Evolutionary conservation across 2,888 invertebrate species (phyloP).

Genomic region (Platypus cylindrus): DNA sequence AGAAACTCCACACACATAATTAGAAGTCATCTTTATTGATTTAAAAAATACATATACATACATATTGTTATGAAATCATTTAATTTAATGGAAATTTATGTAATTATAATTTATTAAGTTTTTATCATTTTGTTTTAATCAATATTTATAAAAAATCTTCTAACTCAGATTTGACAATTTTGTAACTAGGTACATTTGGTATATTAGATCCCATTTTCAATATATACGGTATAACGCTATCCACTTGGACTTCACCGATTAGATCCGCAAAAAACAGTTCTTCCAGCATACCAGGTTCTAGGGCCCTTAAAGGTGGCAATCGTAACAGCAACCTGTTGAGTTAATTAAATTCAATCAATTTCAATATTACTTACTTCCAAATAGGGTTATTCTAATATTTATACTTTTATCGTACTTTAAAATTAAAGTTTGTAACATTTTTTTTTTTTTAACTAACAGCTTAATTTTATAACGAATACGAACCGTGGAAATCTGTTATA

Average conservation of each 20-base stretch:
- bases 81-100: no score
- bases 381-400: no score
- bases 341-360: no score
- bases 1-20: no score
- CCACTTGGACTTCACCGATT: conserved; percentile 87
- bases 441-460: not conserved
- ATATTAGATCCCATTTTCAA: conserved; percentile 42
- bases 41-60: no score
- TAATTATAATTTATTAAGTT: no score
- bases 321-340: conserved; percentile 51
- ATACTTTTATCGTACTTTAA: no score
- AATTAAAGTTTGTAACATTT: not conserved
- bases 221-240: conserved; percentile 88
- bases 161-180: conserved; percentile 31
- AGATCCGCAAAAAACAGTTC: conserved; percentile 88
- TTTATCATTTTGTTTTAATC: no score
- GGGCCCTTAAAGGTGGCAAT: conserved; percentile 58
- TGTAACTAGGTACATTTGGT: conserved; percentile 20
- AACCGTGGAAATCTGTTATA: conserved; percentile 43
- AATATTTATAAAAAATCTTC: conserved; percentile 30
- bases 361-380: no score
- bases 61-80: no score
- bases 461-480: conserved; percentile 4
- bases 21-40: no score
- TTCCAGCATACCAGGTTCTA: conserved; percentile 66